Conservation (phyloP, 2,888 invertebrate species). For the Melanchra persicariae region DNA sequence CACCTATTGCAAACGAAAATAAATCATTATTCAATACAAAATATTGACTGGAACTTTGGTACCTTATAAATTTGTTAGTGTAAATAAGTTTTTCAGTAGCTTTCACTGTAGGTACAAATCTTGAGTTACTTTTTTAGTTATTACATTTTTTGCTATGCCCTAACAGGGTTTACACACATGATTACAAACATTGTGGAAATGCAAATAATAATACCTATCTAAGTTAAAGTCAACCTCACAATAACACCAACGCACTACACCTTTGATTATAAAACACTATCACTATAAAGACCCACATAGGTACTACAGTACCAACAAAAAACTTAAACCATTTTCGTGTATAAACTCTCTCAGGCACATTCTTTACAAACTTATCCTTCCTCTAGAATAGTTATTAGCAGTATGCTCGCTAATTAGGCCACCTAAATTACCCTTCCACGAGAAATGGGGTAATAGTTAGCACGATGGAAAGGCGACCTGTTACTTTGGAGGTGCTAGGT, state of each 20-base stretch:
- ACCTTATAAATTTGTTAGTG: no score
- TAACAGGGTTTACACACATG: no score
- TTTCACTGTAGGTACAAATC: no score
- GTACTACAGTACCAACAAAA: constrained; percentile 26
- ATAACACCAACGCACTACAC: neutral
- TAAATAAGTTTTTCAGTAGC: no score
- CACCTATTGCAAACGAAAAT: no score
- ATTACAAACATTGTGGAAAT: no score
- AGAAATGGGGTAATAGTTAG: constrained; percentile 47
- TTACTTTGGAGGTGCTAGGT: constrained; percentile 38
- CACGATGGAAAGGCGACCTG: constrained; percentile 45
- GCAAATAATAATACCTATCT: no score
- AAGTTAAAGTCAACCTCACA: neutral
- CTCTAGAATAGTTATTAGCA: constrained; percentile 48
- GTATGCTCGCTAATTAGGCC: constrained; percentile 52
- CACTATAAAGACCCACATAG: neutral
- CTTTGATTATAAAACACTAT: neutral
- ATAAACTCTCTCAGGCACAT: constrained; percentile 31
- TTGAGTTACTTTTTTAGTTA: no score
- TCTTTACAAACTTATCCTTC: constrained; percentile 49
- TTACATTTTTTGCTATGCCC: no score
- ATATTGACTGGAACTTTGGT: no score
- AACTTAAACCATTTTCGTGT: constrained; percentile 26
- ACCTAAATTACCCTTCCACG: constrained; percentile 49
- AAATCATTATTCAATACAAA: no score